A percentile compares a stretch with the other conserved stretches of the same genome.
These are phyloP conservation scores for Lepus townsendii DNA, from an alignment of 2,797 vertebrate species.

Conservation along the genomic window DNA sequence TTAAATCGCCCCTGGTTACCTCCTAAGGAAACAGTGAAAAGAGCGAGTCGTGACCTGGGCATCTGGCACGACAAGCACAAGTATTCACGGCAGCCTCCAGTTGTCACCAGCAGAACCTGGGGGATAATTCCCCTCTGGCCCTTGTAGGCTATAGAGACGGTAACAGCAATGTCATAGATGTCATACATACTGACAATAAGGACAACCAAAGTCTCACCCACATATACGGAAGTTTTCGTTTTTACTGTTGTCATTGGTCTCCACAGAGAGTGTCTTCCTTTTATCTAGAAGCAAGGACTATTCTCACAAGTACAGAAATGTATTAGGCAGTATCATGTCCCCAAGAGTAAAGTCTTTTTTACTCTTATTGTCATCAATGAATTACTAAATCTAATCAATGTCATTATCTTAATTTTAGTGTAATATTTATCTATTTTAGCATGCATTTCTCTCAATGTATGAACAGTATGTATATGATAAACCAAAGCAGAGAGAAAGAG, in stretches of 20 bases:
- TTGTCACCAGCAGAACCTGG: neutral
- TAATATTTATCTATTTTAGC: neutral
- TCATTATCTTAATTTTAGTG: neutral
- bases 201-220: neutral
- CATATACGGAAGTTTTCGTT: neutral
- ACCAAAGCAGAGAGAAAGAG: too few relatives aligned
- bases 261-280: neutral
- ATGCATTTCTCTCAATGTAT: neutral
- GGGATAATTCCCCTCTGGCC: neutral
- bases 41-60: neutral
- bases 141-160: neutral
- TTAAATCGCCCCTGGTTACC: neutral
- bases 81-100: rapidly evolving
- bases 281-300: neutral
- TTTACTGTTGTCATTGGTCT: neutral
- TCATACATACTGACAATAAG: neutral
- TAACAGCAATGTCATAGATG: neutral
- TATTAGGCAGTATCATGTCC: neutral
- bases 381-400: neutral
- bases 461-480: neutral
- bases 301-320: neutral
- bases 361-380: neutral
- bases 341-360: neutral
- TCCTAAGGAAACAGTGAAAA: neutral
- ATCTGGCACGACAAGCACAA: neutral